Percentiles rank a stretch among this genome's conserved stretches.
These are phyloP conservation scores for Sebastes variabilis DNA, from an alignment of 2,797 vertebrate genomes.

Conservation along the genomic window DNA sequence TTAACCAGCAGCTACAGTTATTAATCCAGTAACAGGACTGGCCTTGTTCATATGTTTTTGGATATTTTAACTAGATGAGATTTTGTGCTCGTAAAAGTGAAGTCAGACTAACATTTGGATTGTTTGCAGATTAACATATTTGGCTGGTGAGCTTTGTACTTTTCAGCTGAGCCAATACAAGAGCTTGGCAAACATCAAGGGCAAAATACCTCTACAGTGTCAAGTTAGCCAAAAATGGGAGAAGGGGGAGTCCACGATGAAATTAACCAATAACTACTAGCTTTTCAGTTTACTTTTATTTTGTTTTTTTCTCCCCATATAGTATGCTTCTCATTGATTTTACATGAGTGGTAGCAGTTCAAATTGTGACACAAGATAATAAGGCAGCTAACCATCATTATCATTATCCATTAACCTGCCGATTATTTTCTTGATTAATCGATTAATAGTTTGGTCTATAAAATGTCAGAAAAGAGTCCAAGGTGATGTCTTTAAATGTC, in stretches of 20 bases:
- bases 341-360: background rate
- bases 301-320: background rate
- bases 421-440: no score
- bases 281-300: background rate
- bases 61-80: background rate
- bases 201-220: slow-evolving; percentile 36
- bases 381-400: no score
- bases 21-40: background rate
- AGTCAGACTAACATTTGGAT: slow-evolving; percentile 5
- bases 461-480: no score
- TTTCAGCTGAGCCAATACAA: slow-evolving; percentile 26
- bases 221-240: slow-evolving; percentile 14
- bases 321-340: background rate
- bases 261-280: slow-evolving; percentile 6
- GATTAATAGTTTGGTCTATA: no score
- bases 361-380: background rate
- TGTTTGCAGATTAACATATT: slow-evolving; percentile 43
- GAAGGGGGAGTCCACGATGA: slow-evolving; percentile 2
- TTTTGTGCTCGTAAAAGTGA: background rate
- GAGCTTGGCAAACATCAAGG: slow-evolving; percentile 37
- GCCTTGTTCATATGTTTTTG: background rate
- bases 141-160: slow-evolving; percentile 40
- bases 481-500: no score
- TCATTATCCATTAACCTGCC: no score
- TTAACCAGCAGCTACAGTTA: slow-evolving; percentile 15